These are phyloP conservation scores for Parasteatoda tepidariorum DNA, from an alignment of 1,140 invertebrate genomes.

Conservation along the genomic window DNA sequence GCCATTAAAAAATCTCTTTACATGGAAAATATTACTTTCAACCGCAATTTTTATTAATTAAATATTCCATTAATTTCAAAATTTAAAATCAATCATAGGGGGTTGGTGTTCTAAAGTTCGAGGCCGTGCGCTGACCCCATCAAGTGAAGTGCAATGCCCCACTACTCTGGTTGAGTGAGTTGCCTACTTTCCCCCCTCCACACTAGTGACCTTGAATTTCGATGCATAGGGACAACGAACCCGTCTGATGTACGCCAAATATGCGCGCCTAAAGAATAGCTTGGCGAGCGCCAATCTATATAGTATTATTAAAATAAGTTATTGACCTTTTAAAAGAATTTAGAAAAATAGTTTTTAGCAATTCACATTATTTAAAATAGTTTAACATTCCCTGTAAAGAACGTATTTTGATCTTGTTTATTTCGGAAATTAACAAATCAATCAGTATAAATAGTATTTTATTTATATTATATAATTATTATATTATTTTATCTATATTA, in stretches of 20 bases:
- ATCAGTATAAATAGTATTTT: no score
- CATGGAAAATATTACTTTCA: no score
- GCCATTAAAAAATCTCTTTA: no score
- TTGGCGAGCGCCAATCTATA: conserved; percentile 34
- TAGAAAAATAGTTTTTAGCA: neutral
- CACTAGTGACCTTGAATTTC: conserved; percentile 57
- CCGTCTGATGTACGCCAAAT: conserved; percentile 21
- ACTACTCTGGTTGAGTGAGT: conserved; percentile 50
- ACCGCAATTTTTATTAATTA: no score
- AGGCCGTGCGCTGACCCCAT: conserved; percentile 46
- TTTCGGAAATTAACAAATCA: no score
- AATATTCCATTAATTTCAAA: no score
- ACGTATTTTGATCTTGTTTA: no score
- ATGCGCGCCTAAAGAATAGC: neutral
- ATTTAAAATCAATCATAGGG: no score
- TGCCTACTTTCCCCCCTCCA: conserved; percentile 51
- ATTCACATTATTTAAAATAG: no score
- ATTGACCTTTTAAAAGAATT: neutral
- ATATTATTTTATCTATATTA: no score
- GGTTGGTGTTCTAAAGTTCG: conserved; percentile 50
- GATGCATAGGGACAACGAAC: neutral
- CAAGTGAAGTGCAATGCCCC: conserved; percentile 46
- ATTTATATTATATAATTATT: no score
- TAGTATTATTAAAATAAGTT: neutral
- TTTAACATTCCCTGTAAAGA: no score